Evolutionary conservation across 2,797 vertebrate species (phyloP).

Genomic region (Eidolon dupreanum): DNA sequence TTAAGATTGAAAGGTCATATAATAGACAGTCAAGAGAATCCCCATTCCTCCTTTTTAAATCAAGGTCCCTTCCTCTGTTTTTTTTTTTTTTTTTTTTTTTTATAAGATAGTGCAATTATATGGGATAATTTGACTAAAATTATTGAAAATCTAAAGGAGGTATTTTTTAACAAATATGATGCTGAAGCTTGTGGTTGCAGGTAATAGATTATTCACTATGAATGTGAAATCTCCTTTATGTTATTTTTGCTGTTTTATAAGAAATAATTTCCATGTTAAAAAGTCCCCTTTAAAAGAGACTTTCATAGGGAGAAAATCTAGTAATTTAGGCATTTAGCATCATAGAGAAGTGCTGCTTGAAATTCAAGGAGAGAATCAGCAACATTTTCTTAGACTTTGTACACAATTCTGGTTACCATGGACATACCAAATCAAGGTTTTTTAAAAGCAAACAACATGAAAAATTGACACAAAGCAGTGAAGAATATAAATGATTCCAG

Average conservation of each 20-base stretch:
- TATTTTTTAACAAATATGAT: background rate
- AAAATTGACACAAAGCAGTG: constrained; percentile 61
- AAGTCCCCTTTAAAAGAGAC: background rate
- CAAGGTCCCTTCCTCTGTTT: background rate
- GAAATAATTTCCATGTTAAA: constrained; percentile 35
- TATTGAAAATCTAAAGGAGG: background rate
- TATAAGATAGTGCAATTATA: background rate
- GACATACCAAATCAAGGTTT: constrained; percentile 65
- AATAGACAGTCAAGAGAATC: background rate
- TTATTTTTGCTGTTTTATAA: constrained; percentile 1
- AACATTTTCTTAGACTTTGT: constrained; percentile 59
- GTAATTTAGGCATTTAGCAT: constrained; percentile 26
- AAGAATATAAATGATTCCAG: background rate
- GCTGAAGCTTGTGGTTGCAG: background rate
- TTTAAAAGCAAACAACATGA: constrained; percentile 16
- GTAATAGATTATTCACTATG: background rate
- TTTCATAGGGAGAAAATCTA: background rate
- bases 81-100: constrained; percentile 52
- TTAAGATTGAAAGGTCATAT: background rate
- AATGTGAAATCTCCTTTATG: background rate
- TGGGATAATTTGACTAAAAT: background rate
- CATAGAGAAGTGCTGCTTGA: constrained; percentile 41
- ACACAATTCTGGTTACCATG: constrained; percentile 74
- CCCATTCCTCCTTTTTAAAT: background rate
- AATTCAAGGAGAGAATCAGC: constrained; percentile 48